These are phyloP conservation scores for Orthosia cruda DNA, from an alignment of 2,888 invertebrate species.

Conservation along the genomic window DNA sequence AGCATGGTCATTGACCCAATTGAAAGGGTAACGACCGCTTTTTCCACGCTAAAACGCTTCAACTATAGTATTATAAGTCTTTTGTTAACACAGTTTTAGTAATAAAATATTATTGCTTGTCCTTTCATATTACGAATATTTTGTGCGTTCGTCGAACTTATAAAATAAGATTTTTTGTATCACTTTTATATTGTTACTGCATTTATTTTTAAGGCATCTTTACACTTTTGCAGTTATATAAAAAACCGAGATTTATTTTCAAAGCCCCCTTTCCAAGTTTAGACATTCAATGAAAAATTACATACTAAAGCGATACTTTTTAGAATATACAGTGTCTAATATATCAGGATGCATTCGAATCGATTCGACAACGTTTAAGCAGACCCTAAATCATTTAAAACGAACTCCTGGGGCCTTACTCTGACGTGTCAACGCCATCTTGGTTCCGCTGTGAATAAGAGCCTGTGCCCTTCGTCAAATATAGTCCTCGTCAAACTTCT, in stretches of 20 bases:
- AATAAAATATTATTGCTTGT: background rate
- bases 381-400: conserved; percentile 13
- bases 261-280: background rate
- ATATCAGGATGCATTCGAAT: background rate
- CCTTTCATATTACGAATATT: conserved; percentile 2
- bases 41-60: background rate
- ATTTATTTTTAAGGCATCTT: conserved; percentile 10
- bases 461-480: too few species aligned
- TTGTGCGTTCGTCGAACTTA: conserved; percentile 16
- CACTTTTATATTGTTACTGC: background rate
- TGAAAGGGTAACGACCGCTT: background rate
- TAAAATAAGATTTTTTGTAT: conserved; percentile 15
- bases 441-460: too few species aligned
- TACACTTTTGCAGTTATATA: background rate
- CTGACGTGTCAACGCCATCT: too few species aligned
- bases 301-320: conserved; percentile 15
- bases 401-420: conserved; percentile 12
- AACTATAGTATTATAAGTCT: background rate
- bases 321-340: conserved; percentile 3
- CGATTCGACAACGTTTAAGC: background rate
- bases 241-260: background rate
- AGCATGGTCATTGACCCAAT: background rate
- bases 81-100: background rate
- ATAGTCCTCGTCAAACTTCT: too few species aligned
- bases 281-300: conserved; percentile 14